Percentiles rank a stretch among this genome's conserved stretches.
Conservation (phyloP, 2,113 vertebrate genomes). For the Bagarius yarrelli region DNA sequence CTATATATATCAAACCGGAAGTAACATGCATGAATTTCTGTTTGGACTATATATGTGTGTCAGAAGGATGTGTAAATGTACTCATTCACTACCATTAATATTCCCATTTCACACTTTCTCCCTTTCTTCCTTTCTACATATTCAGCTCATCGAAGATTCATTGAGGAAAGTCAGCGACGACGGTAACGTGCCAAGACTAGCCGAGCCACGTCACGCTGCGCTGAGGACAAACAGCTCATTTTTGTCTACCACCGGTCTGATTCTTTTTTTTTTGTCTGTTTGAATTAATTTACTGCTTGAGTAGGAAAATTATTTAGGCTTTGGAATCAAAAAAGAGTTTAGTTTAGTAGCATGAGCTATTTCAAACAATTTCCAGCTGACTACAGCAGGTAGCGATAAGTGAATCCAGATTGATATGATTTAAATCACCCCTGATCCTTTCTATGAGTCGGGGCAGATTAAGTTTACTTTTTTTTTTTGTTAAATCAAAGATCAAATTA, state of each 20-base stretch:
- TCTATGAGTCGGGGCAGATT: no score
- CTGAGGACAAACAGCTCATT: conserved; percentile 25
- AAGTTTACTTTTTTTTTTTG: no score
- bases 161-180: conserved; percentile 55
- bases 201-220: conserved; percentile 23
- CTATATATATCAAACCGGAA: no score
- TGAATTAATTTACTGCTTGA: neutral
- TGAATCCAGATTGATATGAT: no score
- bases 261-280: neutral
- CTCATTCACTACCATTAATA: conserved; percentile 17
- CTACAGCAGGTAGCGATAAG: no score
- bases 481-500: no score
- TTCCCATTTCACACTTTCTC: conserved; percentile 11
- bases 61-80: neutral
- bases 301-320: neutral
- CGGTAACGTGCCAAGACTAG: conserved; percentile 14
- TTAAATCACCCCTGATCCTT: no score
- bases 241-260: neutral
- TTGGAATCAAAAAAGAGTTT: neutral
- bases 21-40: neutral
- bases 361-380: neutral
- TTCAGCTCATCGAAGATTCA: conserved; percentile 4
- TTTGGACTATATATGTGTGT: conserved; percentile 3
- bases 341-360: neutral
- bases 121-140: neutral